phyloP scores from a whole-genome alignment of 1,140 invertebrate genomes.

The Leptinotarsa texana region DNA sequence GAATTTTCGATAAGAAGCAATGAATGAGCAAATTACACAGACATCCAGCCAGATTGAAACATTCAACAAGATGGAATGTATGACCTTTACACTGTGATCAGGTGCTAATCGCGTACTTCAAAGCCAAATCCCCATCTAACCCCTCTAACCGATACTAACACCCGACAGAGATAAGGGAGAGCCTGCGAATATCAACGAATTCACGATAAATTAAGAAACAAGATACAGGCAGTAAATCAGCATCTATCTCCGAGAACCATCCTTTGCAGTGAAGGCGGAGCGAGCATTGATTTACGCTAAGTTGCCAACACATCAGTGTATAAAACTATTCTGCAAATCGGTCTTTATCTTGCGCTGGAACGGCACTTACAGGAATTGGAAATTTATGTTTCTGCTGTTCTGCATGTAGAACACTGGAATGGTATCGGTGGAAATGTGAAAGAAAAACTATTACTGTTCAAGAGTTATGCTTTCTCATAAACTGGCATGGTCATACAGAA shows the following conservation, averaged over 20 bases:
- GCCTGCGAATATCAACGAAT: neutral
- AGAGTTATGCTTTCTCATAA: no score
- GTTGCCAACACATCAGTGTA: slow-evolving; percentile 20
- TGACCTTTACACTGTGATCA: no score
- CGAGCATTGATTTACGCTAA: slow-evolving; percentile 17
- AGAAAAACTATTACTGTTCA: neutral
- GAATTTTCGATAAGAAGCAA: no score
- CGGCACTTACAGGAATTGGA: slow-evolving; percentile 16
- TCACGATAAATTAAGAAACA: slow-evolving; percentile 9
- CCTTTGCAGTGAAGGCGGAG: neutral
- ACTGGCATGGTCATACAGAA: no score
- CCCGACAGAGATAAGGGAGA: no score
- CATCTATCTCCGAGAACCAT: slow-evolving; percentile 6
- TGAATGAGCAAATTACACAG: no score
- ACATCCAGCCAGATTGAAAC: no score
- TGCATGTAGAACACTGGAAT: slow-evolving; percentile 14
- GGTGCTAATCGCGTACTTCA: no score
- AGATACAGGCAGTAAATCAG: slow-evolving; percentile 16
- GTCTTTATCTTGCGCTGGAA: slow-evolving; percentile 18
- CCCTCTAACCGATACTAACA: no score
- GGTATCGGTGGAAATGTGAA: neutral
- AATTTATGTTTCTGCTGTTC: slow-evolving; percentile 14
- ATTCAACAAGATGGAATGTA: no score
- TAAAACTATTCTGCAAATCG: slow-evolving; percentile 20
- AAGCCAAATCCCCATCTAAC: no score